Percentiles rank a stretch among this genome's conserved stretches.
These are phyloP conservation scores for Cinara cedri DNA, from an alignment of 2,888 invertebrate genomes.

Conservation along the genomic window DNA sequence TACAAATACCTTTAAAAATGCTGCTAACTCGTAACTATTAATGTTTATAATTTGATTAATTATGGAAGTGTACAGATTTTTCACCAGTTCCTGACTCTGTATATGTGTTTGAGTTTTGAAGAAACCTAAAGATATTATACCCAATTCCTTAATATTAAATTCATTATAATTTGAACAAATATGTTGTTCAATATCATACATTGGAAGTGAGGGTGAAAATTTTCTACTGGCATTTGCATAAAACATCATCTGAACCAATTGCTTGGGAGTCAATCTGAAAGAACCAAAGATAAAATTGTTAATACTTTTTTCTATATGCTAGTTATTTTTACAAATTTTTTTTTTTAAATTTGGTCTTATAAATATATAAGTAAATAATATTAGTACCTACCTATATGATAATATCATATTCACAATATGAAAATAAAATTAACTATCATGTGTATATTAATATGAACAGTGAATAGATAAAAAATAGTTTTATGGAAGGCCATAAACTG, in stretches of 20 bases:
- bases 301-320: too few relatives aligned
- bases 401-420: too few relatives aligned
- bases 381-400: too few relatives aligned
- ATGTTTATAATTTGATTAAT: constrained; percentile 13
- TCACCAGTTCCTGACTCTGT: constrained; percentile 44
- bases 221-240: constrained; percentile 52
- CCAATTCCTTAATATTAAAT: constrained; percentile 54
- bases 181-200: constrained; percentile 55
- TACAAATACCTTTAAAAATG: constrained; percentile 56
- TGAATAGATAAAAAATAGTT: too few relatives aligned
- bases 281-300: too few relatives aligned
- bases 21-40: constrained; percentile 44
- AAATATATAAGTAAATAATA: too few relatives aligned
- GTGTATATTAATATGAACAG: too few relatives aligned
- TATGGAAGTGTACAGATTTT: constrained; percentile 34
- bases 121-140: constrained; percentile 57
- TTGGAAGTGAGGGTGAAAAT: constrained; percentile 49
- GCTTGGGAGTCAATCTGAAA: constrained; percentile 61
- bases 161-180: constrained; percentile 50
- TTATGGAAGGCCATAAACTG: too few relatives aligned
- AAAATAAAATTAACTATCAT: too few relatives aligned
- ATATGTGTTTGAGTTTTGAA: constrained; percentile 58
- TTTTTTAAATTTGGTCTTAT: too few relatives aligned
- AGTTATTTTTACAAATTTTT: too few relatives aligned
- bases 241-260: constrained; percentile 60